These are phyloP conservation scores for Melolontha melolontha DNA, from an alignment of 2,888 invertebrate genomes.

Conservation along the genomic window DNA sequence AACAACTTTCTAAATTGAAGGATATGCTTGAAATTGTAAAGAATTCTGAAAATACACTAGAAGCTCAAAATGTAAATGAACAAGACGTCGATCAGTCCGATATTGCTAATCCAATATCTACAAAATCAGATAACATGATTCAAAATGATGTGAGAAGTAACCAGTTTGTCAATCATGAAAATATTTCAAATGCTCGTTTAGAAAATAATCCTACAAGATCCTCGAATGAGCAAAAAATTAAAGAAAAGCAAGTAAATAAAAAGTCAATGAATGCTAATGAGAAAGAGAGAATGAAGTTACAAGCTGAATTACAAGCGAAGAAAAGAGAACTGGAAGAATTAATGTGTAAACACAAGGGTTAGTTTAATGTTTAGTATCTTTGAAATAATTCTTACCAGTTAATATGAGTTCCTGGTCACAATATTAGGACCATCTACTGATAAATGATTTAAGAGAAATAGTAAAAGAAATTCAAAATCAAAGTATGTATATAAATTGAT, in stretches of 20 bases:
- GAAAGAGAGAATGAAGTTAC: constrained; percentile 70
- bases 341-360: constrained; percentile 73
- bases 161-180: constrained; percentile 43
- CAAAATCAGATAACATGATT: constrained; percentile 60
- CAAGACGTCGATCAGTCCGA: constrained; percentile 49
- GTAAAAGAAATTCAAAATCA: no score
- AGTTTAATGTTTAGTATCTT: constrained; percentile 4
- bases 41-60: constrained; percentile 56
- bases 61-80: constrained; percentile 50
- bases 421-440: no score
- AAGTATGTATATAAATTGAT: no score
- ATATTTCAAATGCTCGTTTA: constrained; percentile 42
- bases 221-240: constrained; percentile 53
- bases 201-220: constrained; percentile 53
- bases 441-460: no score
- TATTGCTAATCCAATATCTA: constrained; percentile 43
- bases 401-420: no score
- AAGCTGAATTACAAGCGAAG: constrained; percentile 73
- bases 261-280: constrained; percentile 54
- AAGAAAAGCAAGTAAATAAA: constrained; percentile 62
- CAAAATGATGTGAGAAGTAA: constrained; percentile 53
- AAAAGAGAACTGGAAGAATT: constrained; percentile 75
- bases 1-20: constrained; percentile 63
- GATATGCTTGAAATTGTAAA: constrained; percentile 64
- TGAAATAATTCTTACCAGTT: not conserved